A percentile compares a stretch with the other conserved stretches of the same genome.
These are phyloP conservation scores for Eulithis prunata DNA, from an alignment of 2,888 invertebrate genomes.

Conservation along the genomic window DNA sequence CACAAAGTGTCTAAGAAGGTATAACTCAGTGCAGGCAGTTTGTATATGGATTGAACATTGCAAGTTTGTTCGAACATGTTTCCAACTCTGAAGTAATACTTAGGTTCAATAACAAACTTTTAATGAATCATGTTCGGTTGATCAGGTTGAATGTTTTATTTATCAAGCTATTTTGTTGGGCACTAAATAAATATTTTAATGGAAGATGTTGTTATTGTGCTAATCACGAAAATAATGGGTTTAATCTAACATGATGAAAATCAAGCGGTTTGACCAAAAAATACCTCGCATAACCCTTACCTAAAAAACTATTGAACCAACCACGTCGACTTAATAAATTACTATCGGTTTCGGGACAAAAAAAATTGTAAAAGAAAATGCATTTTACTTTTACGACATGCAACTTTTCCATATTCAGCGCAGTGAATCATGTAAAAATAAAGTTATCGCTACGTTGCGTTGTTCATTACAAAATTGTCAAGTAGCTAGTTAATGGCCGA, in stretches of 20 bases:
- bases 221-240: neutral
- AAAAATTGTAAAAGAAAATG: too few species aligned
- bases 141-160: conserved; percentile 55
- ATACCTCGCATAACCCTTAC: too few species aligned
- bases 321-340: too few species aligned
- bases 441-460: neutral
- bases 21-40: conserved; percentile 43
- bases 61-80: conserved; percentile 68
- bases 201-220: neutral
- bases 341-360: too few species aligned
- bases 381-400: too few species aligned
- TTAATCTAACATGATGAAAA: neutral
- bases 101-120: conserved; percentile 72
- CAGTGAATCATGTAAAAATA: too few species aligned
- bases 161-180: conserved; percentile 27
- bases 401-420: too few species aligned
- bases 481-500: conserved; percentile 9
- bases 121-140: conserved; percentile 75
- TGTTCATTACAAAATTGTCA: conserved; percentile 6
- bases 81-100: conserved; percentile 68
- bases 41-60: conserved; percentile 60
- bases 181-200: conserved; percentile 16
- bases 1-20: conserved; percentile 14
- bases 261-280: too few species aligned
- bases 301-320: too few species aligned